Conservation (phyloP, 2,888 invertebrate species). For the Tenthredo mesomela region DNA sequence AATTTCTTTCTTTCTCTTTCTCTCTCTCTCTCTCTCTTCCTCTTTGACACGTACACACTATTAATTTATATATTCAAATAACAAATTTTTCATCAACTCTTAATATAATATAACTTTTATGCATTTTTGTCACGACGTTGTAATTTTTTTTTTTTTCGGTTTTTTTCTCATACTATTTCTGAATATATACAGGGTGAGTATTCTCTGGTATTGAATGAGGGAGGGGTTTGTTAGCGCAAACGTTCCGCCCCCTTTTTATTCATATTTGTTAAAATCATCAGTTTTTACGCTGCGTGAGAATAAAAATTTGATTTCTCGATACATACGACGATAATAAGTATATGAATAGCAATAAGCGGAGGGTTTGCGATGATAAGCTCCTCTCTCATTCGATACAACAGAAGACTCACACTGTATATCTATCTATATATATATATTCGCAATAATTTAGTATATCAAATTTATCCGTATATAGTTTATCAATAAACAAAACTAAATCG, state of each 20-base stretch:
- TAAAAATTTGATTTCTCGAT: too few species aligned
- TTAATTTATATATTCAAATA: conserved; percentile 47
- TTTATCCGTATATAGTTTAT: not conserved
- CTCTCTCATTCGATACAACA: too few species aligned
- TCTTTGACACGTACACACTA: conserved; percentile 1
- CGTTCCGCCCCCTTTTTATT: too few species aligned
- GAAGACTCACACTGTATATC: too few species aligned
- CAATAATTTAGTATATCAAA: not conserved
- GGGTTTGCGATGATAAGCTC: too few species aligned
- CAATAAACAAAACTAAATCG: not conserved
- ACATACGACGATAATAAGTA: too few species aligned
- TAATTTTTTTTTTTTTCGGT: not conserved
- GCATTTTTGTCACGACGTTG: not conserved
- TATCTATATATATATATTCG: too few species aligned
- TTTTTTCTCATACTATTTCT: not conserved
- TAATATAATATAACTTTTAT: not conserved
- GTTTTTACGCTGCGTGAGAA: too few species aligned
- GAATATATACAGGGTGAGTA: not conserved
- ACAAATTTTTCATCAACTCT: conserved; percentile 15
- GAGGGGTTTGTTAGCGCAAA: too few species aligned
- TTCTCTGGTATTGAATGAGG: too few species aligned
- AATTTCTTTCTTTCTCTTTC: conserved; percentile 8
- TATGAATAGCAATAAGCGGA: too few species aligned
- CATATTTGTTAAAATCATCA: too few species aligned
- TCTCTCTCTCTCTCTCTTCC: not conserved